Percentiles rank a stretch among this genome's conserved stretches.
phyloP scores from a whole-genome alignment of 2,113 vertebrate species.

The Sinosuthora webbiana region DNA sequence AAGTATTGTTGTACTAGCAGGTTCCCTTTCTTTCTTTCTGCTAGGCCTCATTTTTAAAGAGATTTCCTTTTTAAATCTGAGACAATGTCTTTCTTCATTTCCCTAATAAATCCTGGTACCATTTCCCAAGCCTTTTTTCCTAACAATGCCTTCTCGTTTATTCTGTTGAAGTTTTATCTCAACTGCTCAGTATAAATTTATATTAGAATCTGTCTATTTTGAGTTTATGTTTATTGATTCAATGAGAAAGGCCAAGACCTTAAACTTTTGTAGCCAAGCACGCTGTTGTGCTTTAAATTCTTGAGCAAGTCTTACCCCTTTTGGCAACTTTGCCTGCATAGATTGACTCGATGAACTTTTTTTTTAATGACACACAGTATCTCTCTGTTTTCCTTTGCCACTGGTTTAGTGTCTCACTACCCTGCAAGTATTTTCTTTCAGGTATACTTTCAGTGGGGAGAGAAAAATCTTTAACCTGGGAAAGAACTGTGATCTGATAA shows the following conservation, averaged over 20 bases:
- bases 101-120: background rate
- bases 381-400: background rate
- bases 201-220: background rate
- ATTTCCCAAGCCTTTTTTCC: background rate
- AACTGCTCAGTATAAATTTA: background rate
- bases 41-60: slow-evolving; percentile 1
- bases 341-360: background rate
- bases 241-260: background rate
- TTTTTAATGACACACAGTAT: background rate
- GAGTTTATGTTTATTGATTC: background rate
- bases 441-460: background rate
- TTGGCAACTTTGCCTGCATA: background rate
- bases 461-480: background rate
- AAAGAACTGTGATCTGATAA: background rate
- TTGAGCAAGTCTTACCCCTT: background rate
- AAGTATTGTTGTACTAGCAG: background rate
- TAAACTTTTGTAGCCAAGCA: background rate
- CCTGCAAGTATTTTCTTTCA: background rate
- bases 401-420: background rate
- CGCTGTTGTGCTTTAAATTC: background rate
- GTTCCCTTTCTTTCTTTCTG: background rate
- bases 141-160: background rate
- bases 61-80: slow-evolving; percentile 17
- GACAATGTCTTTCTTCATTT: slow-evolving; percentile 33
- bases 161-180: background rate